Conservation (phyloP, 2,113 vertebrate genomes). For the Electrona antarctica region DNA sequence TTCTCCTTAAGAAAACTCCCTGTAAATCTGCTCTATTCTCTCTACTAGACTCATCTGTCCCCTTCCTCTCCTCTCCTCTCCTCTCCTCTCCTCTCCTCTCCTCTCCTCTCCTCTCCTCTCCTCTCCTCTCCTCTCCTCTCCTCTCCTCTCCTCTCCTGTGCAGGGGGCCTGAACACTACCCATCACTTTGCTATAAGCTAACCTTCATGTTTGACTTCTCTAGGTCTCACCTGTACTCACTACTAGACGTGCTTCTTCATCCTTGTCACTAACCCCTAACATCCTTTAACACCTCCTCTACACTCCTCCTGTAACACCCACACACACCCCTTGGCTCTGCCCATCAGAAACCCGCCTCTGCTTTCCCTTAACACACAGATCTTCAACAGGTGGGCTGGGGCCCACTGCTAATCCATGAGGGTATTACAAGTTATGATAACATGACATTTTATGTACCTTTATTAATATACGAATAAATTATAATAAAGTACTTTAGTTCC, state of each 20-base stretch:
- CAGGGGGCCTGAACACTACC: constrained; percentile 18
- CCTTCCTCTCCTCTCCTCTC: neutral
- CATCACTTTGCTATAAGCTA: constrained; percentile 44
- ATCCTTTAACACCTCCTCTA: constrained; percentile 14
- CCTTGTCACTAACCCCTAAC: constrained; percentile 13
- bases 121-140: neutral
- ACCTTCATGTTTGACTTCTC: constrained; percentile 45
- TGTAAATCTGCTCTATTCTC: neutral
- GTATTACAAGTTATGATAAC: too few relatives aligned
- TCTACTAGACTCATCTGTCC: neutral
- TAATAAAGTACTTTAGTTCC: too few relatives aligned
- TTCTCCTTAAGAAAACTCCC: too few relatives aligned
- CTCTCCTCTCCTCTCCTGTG: constrained; percentile 2
- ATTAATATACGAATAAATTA: too few relatives aligned
- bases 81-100: neutral
- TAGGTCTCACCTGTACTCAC: constrained; percentile 33
- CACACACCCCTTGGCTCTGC: neutral
- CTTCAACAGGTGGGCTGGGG: too few relatives aligned
- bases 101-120: neutral
- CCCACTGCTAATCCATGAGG: too few relatives aligned
- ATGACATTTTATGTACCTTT: too few relatives aligned
- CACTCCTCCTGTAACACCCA: constrained; percentile 9
- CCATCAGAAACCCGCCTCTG: neutral
- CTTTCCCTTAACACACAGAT: constrained; percentile 13
- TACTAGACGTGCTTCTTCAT: constrained; percentile 1